A percentile compares a stretch with the other conserved stretches of the same genome.
Conservation (phyloP, 2,113 vertebrate genomes). For the Dicerorhinus sumatrensis region DNA sequence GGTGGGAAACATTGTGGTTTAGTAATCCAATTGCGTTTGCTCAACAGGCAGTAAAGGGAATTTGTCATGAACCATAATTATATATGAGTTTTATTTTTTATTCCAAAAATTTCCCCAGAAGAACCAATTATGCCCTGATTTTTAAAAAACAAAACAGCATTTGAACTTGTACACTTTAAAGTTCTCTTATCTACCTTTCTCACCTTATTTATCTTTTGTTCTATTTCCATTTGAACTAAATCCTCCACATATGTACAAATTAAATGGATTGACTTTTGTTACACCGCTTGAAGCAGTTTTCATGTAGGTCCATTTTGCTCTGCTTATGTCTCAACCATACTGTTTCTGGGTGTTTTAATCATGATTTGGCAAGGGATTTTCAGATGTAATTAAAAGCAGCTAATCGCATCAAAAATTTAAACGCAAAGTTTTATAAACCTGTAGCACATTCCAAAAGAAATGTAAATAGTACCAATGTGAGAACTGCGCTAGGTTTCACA, state of each 20-base stretch:
- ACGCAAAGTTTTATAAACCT: constrained; percentile 64
- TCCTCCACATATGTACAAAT: neutral
- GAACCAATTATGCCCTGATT: neutral
- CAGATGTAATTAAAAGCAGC: constrained; percentile 67
- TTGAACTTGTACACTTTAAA: neutral
- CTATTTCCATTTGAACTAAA: neutral
- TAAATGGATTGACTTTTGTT: neutral
- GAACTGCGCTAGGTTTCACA: neutral
- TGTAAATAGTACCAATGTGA: constrained; percentile 51
- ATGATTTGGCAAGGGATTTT: constrained; percentile 55
- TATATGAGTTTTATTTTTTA: constrained; percentile 38
- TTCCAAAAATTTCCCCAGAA: constrained; percentile 9
- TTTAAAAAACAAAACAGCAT: neutral
- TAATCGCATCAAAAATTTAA: constrained; percentile 65
- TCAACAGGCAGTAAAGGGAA: constrained; percentile 49
- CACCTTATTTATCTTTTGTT: neutral
- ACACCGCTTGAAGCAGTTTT: neutral
- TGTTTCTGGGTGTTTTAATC: constrained; percentile 55
- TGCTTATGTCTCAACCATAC: neutral
- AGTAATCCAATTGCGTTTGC: constrained; percentile 24
- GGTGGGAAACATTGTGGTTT: neutral
- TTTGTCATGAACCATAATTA: constrained; percentile 55
- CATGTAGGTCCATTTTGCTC: constrained; percentile 12
- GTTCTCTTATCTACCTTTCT: neutral
- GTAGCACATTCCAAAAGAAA: constrained; percentile 8